Evolutionary conservation across 2,797 vertebrate genomes (phyloP), one percentile per base, ranked within the genome.

Genomic region (Anomalospiza imberbis): DNA sequence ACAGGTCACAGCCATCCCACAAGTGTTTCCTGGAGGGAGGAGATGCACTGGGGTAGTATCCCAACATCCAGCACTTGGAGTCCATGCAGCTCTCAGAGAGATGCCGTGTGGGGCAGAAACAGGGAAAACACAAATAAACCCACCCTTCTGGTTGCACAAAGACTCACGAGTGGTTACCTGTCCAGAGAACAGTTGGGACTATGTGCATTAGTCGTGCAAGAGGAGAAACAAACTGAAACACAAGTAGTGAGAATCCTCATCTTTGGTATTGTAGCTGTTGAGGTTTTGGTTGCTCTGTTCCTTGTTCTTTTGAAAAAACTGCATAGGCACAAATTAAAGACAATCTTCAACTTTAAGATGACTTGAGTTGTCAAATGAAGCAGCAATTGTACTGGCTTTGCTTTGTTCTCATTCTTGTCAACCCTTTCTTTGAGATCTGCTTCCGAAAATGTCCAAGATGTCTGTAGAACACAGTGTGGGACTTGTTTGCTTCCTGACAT

Each of bases 311-410:
- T 98, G 97, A 98, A 98, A 99, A 99, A 99, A 99, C 99, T 99
- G 99, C 99, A 99, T 99, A 99, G 99, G 99, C 99, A 99, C 99
- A 99, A 99, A 98, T 99, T 98, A 99, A 99, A 99, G 99, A 99
- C 99, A 99, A 99, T 99, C 99, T 99, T 99, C 98, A 98, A 98
- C 98, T 98, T 98, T 98, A 98, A 98, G 98, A 99, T 97, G 98
- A 97, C 97, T 97, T n/a, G n/a, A n/a, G n/a, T n/a, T 98, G 98
- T 98, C 98, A 96, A 97, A 96, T 96, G 98, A 98, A 98, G 98
- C 98, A 98, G 97, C 97, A 95, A 92, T 95, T 94, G 54, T 94
- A 84, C 95, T 96, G 97, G 97, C 95, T 96, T 95, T 96, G 96
- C 96, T 95, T 96, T 93, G 85, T 97, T 97, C 95, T 95, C 62